Base-by-base conservation (phyloP, 2,888 invertebrate genomes). In the Acleris holmiana region DNA sequence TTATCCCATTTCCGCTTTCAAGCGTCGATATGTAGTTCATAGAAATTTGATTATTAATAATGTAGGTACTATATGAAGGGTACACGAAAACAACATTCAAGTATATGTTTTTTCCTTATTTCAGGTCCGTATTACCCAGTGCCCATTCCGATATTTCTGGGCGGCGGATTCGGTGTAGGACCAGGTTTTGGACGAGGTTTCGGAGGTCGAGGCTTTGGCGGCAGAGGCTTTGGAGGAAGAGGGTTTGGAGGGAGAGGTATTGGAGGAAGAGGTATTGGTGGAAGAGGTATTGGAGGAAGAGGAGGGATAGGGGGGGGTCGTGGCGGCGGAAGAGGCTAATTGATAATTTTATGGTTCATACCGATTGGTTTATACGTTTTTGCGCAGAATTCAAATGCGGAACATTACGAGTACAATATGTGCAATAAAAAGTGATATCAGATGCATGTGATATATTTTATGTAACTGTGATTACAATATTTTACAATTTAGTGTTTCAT, bases 61-160 rank as follows among this genome's bases (percentile, higher is more conserved):
- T n/a, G n/a, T n/a, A n/a, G n/a, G n/a, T n/a, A n/a, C n/a, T n/a
- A n/a, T n/a, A n/a, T n/a, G n/a, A n/a, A n/a, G n/a, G n/a, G n/a
- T n/a, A n/a, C n/a, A n/a, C n/a, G n/a, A n/a, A n/a, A n/a, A n/a
- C n/a, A n/a, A n/a, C n/a, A n/a, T n/a, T n/a, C n/a, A n/a, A n/a
- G n/a, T n/a, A n/a, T n/a, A n/a, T n/a, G n/a, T 10, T 2, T 35
- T 35, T 35, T 13, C 7, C 7, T 10, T 35, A 35, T 64, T 59
- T 15, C 64, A 64, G 64, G 65, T 1, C 54, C 55, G 1, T 60
- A 60, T 18, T 65, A 60, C 55, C 65, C 65, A 15, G 44, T 65
- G 23, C 64, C 64, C 3, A 46, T 65, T 2, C 64, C 64, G 5
- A 46, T 65, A 4, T 23, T 65, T n/a, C 3, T 65, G 18, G 59